phyloP scores from a whole-genome alignment of 1,140 invertebrate genomes.

The Eumaeus atala region DNA sequence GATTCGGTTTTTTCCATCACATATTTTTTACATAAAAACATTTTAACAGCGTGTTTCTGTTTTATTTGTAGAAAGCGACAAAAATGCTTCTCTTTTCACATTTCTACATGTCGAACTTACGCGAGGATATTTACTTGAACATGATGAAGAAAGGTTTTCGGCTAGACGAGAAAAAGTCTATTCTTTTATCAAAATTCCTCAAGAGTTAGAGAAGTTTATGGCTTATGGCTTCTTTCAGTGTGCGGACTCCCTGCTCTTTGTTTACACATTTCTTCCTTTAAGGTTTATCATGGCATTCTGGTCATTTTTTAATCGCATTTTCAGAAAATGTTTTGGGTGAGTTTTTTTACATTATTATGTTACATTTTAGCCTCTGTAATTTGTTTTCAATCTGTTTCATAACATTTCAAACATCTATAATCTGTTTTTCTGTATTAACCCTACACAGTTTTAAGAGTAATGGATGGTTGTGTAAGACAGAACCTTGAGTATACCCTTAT shows the following conservation, averaged over 20 bases:
- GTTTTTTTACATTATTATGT: slow-evolving; percentile 19
- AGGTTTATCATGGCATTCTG: slow-evolving; percentile 91
- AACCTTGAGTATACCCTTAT: no score
- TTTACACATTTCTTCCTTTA: slow-evolving; percentile 97
- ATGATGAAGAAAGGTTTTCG: slow-evolving; percentile 95
- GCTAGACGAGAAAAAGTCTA: slow-evolving; percentile 96
- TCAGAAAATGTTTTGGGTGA: slow-evolving; percentile 83
- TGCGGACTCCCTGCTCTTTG: slow-evolving; percentile 98
- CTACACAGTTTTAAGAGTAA: neutral
- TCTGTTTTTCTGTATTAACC: neutral
- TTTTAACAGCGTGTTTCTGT: slow-evolving; percentile 6
- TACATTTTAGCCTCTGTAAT: no score
- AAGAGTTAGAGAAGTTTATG: slow-evolving; percentile 95
- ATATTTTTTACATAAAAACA: neutral
- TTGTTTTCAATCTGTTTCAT: no score
- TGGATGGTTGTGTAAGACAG: no score
- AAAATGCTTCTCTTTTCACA: slow-evolving; percentile 76
- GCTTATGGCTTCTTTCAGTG: slow-evolving; percentile 97
- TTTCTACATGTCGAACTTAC: slow-evolving; percentile 93
- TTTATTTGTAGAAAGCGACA: slow-evolving; percentile 54
- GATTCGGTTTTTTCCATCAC: slow-evolving; percentile 2
- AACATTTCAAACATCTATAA: neutral
- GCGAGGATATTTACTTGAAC: slow-evolving; percentile 91
- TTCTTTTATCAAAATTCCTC: slow-evolving; percentile 96
- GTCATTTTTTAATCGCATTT: slow-evolving; percentile 82